phyloP scores from a whole-genome alignment of 2,113 vertebrate species.

The Polypterus bichir region DNA sequence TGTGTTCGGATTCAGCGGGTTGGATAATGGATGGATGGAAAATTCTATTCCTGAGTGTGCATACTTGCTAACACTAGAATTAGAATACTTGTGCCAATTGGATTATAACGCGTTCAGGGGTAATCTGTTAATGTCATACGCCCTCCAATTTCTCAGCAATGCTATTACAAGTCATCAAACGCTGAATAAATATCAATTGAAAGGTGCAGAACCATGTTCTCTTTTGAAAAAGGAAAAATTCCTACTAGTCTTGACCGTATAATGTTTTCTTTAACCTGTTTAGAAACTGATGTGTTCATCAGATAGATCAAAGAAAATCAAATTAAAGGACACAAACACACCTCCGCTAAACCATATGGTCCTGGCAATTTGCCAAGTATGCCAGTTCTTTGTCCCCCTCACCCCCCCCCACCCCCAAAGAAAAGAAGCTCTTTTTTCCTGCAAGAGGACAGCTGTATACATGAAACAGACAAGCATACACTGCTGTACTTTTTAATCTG shows the following conservation, averaged over 20 bases:
- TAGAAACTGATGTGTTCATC: slow-evolving; percentile 32
- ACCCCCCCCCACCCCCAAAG: slow-evolving; percentile 28
- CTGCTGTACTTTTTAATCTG: slow-evolving; percentile 52
- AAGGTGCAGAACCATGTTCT: neutral
- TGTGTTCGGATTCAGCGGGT: no score
- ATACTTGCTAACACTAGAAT: no score
- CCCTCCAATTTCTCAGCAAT: neutral
- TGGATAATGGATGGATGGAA: no score
- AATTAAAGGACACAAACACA: slow-evolving; percentile 29
- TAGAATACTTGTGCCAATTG: no score
- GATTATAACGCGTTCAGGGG: no score
- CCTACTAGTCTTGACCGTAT: slow-evolving; percentile 8
- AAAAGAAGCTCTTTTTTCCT: slow-evolving; percentile 37
- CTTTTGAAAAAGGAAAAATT: neutral
- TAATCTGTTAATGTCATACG: neutral
- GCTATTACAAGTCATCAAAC: neutral
- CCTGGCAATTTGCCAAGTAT: slow-evolving; percentile 45
- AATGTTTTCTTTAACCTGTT: slow-evolving; percentile 34
- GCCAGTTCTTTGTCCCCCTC: slow-evolving; percentile 35
- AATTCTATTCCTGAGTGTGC: no score
- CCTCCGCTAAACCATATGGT: slow-evolving; percentile 18
- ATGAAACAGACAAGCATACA: slow-evolving; percentile 55
- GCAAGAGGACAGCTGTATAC: slow-evolving; percentile 51
- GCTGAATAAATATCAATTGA: neutral
- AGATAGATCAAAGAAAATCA: slow-evolving; percentile 51